Base-by-base conservation (phyloP, 2,113 vertebrate genomes). In the Andinoacara biseriatus region DNA sequence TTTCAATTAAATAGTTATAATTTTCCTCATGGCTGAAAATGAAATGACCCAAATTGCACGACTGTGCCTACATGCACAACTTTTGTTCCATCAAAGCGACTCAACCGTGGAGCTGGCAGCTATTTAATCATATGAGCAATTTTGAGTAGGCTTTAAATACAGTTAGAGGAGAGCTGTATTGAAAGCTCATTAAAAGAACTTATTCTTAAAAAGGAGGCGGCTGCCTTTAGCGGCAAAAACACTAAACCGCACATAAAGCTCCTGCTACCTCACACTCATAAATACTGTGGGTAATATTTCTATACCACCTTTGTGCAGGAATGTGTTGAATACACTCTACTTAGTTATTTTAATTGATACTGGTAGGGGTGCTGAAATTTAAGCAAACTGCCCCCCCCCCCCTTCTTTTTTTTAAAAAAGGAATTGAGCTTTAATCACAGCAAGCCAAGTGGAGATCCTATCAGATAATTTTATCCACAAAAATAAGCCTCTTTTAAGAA, bases 281-380 rank as follows among this genome's bases (percentile, higher is more conserved):
- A 58, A 74, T 38, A 80, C 46, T 29, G 29, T 76, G 80, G 75
- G 78, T 33, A 69, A 49, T 77, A 81, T 88, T 84, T 86, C 82
- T 81, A 49, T 59, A 87, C 79, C 72, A 82, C 87, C 63, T 91
- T 85, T 82, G 80, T 87, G 58, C 74, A 90, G 78, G 77, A 88
- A 92, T 93, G 85, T 74, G 56, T 46, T 43, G n/a, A 85, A 87
- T 82, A 85, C 57, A 67, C 92, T 83, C 85, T 86, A 81, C 81
- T 77, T 58, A 46, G 80, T 86, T 46, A 80, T 87, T 88, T 84
- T 22, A 87, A 89, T 82, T 92, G 87, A 92, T 93, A 60, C 58
- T 65, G 4, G 54, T 49, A 20, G 62, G 80, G 22, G 40, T 61
- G 75, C 31, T 86, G 82, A 91, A 90, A 86, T 84, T 22, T 57